These are phyloP conservation scores for Nemopilema nomurai DNA, from an alignment of 30 jellyfish, hydroid and myxozoan species.

Conservation along the genomic window DNA sequence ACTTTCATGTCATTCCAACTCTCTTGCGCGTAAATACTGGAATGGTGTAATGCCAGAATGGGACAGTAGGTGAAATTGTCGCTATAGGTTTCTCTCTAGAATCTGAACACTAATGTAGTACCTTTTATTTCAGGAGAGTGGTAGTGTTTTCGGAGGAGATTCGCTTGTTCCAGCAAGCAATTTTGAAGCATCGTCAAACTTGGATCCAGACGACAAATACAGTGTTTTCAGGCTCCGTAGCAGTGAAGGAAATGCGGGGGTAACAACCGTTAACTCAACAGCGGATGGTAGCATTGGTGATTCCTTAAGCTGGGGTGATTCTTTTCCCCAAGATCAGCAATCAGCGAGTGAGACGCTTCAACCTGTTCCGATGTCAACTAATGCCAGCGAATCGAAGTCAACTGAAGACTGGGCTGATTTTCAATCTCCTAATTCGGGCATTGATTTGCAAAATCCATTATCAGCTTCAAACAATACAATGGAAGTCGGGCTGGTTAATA, in stretches of 20 bases:
- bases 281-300: neutral
- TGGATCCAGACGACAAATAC: constrained; percentile 74
- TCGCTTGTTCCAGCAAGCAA: constrained; percentile 17
- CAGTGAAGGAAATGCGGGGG: constrained; percentile 2
- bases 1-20: too few species aligned
- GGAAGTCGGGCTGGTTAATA: neutral
- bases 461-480: neutral
- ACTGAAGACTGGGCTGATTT: constrained; percentile 50
- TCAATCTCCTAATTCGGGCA: constrained; percentile 11
- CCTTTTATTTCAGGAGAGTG: constrained; percentile 28
- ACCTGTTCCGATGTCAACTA: neutral
- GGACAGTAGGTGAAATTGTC: neutral
- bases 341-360: neutral
- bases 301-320: constrained; percentile 10
- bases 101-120: too few species aligned
- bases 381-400: neutral
- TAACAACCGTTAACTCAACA: too few species aligned
- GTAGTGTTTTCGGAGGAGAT: constrained; percentile 60
- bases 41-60: neutral
- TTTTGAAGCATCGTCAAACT: constrained; percentile 44
- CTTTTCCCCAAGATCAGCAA: neutral
- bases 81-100: too few species aligned
- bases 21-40: too few species aligned
- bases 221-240: constrained; percentile 59
- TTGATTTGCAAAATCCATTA: neutral